A percentile compares a stretch with the other conserved stretches of the same genome.
Conservation (phyloP, 2,888 invertebrate genomes). For the Erynnis tages region DNA sequence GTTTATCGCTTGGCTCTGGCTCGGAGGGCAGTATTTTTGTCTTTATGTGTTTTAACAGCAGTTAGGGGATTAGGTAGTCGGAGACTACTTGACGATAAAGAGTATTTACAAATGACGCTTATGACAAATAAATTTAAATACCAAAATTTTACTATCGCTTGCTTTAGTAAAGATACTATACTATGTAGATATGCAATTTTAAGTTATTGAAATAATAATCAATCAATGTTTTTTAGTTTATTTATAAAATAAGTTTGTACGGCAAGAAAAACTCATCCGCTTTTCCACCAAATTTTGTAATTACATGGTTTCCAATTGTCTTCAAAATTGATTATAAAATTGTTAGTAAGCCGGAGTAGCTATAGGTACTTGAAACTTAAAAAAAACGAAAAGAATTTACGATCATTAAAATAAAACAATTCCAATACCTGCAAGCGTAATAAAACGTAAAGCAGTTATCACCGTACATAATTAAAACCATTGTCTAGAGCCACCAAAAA, state of each 20-base stretch:
- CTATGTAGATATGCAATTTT: no score
- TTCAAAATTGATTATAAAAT: no score
- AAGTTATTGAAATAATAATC: no score
- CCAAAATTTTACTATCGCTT: background rate
- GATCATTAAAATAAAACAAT: slow-evolving; percentile 8
- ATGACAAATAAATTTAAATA: background rate
- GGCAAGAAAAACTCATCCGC: no score
- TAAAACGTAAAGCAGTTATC: slow-evolving; percentile 66
- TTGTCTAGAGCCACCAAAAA: slow-evolving; percentile 69
- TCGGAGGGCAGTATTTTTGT: slow-evolving; percentile 59
- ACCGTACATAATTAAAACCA: slow-evolving; percentile 75
- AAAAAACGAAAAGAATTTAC: background rate
- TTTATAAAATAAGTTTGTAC: no score
- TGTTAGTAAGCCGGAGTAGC: background rate
- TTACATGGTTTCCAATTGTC: no score
- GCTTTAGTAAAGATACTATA: no score
- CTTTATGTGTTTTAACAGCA: slow-evolving; percentile 67
- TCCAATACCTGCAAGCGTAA: slow-evolving; percentile 50
- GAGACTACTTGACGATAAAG: no score
- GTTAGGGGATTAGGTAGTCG: slow-evolving; percentile 43
- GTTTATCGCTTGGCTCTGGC: slow-evolving; percentile 61
- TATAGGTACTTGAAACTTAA: background rate
- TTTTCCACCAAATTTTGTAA: no score
- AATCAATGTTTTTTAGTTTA: no score
- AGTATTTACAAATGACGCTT: no score